Evolutionary conservation across 2,113 vertebrate species (phyloP).

Genomic region (Pelusios castaneus): DNA sequence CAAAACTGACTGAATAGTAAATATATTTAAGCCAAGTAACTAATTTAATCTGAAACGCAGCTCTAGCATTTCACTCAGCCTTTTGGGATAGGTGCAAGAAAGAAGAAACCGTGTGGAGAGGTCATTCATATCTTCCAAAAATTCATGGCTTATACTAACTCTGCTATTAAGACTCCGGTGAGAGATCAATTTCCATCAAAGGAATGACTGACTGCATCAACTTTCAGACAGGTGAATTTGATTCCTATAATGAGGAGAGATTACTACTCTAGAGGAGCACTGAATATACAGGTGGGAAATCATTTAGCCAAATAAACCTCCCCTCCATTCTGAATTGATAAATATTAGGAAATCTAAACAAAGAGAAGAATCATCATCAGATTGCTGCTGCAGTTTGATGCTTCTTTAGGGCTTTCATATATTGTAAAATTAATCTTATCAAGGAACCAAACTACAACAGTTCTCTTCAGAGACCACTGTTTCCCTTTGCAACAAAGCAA

Average conservation of each 20-base stretch:
- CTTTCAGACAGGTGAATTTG: neutral
- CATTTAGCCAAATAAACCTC: neutral
- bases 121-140: neutral
- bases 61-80: neutral
- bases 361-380: neutral
- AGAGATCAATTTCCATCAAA: fast-evolving
- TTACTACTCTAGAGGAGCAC: neutral
- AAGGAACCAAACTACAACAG: neutral
- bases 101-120: neutral
- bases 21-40: neutral
- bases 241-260: neutral
- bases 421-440: neutral
- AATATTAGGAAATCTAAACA: neutral
- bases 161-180: neutral
- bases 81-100: neutral
- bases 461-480: neutral
- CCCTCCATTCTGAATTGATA: neutral
- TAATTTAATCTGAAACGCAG: neutral
- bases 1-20: neutral
- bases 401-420: slow-evolving; percentile 26
- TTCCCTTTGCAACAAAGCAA: neutral
- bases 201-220: neutral
- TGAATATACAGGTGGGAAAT: fast-evolving
- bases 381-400: neutral
- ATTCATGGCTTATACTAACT: neutral